These are phyloP conservation scores for Tetrao urogallus DNA, from an alignment of 2,113 vertebrate species.

Conservation along the genomic window DNA sequence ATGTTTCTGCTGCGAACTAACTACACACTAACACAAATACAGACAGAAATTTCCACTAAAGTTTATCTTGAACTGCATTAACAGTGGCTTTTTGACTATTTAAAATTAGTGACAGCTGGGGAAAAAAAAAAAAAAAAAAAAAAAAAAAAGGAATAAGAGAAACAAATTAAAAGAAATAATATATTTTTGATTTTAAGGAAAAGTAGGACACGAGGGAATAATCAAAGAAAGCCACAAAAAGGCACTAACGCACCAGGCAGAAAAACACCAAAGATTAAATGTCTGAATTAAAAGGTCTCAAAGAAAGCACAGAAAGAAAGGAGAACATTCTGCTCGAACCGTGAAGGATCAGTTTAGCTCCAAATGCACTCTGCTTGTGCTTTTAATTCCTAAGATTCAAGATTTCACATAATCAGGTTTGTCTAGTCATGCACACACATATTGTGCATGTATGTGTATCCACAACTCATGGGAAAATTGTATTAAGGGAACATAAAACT, in stretches of 20 bases:
- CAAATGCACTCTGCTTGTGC: not conserved
- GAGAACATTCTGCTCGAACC: not conserved
- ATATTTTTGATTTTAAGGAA: conserved; percentile 16
- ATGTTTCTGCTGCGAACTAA: not conserved
- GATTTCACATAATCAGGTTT: not conserved
- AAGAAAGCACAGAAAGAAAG: not conserved
- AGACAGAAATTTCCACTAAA: not conserved
- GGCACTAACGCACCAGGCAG: not conserved
- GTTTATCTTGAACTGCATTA: not conserved
- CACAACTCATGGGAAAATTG: not conserved
- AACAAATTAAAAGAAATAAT: conserved; percentile 10
- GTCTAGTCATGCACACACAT: not conserved
- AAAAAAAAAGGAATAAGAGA: not conserved
- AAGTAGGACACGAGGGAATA: conserved; percentile 40
- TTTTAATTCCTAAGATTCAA: not conserved
- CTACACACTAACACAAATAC: not conserved
- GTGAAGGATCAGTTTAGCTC: not conserved
- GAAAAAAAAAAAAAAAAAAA: not conserved
- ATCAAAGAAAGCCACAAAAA: conserved; percentile 46
- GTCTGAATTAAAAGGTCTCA: conserved; percentile 1
- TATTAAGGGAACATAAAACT: not conserved
- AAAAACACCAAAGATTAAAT: conserved; percentile 5
- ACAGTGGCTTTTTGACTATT: not conserved
- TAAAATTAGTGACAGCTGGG: not conserved
- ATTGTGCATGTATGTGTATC: not conserved